phyloP scores from a whole-genome alignment of 2,797 vertebrate species.

The Aphelocoma californica region DNA sequence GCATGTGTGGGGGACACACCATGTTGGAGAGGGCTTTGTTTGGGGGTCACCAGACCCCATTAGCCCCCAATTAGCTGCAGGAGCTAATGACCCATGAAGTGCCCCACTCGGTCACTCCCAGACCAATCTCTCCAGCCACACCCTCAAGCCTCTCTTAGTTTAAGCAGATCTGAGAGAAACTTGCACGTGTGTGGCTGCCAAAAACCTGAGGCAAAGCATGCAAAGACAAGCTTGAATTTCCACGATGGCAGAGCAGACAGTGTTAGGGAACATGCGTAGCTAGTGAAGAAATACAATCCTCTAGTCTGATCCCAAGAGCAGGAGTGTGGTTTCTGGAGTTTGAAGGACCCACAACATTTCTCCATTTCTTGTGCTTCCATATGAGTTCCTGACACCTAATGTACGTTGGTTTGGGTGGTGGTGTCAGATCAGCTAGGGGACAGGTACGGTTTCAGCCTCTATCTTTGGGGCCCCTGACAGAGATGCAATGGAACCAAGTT shows the following conservation, averaged over 20 bases:
- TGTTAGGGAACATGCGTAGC: accelerated
- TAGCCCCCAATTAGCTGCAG: not conserved
- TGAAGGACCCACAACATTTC: not conserved
- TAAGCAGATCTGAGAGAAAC: not conserved
- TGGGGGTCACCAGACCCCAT: not conserved
- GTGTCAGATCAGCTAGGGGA: not conserved
- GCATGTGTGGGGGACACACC: not conserved
- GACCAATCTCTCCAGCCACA: not conserved
- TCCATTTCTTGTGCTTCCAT: not conserved
- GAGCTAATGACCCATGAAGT: accelerated
- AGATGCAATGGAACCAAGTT: not conserved
- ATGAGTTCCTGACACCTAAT: not conserved
- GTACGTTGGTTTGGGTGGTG: not conserved
- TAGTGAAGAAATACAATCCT: not conserved
- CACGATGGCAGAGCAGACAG: not conserved
- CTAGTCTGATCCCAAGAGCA: not conserved
- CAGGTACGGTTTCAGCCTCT: not conserved
- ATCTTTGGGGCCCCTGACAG: not conserved
- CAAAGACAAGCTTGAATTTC: not conserved
- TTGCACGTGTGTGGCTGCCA: not conserved
- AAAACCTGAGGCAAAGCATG: not conserved
- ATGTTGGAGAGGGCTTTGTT: accelerated
- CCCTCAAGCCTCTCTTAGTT: not conserved
- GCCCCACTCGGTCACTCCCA: accelerated
- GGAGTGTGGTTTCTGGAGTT: not conserved